Base-by-base conservation (phyloP, 2,797 vertebrate species). In the Silurus lanzhouensis region DNA sequence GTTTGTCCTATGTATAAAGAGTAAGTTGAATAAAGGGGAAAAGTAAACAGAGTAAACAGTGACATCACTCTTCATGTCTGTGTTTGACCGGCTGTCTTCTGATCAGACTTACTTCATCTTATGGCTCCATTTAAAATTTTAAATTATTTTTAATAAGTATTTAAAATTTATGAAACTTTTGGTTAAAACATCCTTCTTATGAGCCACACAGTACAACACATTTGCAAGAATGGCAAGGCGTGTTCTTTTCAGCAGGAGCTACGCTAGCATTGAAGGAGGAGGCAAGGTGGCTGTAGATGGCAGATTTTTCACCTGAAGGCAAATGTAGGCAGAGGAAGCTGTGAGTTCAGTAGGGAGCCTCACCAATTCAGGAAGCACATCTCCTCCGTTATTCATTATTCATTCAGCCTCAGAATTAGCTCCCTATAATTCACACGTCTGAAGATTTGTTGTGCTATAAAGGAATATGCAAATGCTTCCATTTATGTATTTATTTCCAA, bases 261-360 rank as follows among this genome's bases (percentile, higher is more conserved):
- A 60, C 61, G 60, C 25, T 25, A 46, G 19, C 9, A 7, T 44
- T 76, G 44, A 74, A 78, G 70, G 80, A 76, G 6, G 74, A 68
- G 48, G 44, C 38, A 31, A 38, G 78, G 17, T 44, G 86, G 70
- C 64, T 81, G 52, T 75, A 75, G 88, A 92, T 93, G 91, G 93
- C 94, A 94, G 93, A 93, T 93, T 93, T 93, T 94, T 94, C 85
- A 94, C 94, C 94, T 94, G 91, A 89, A 95, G 95, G 94, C 93
- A 94, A 91, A 93, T 88, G 87, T 89, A 88, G 85, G 89, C 90
- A 90, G 89, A 93, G 93, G 92, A 93, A 93, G 91, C 93, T 86
- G 75, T 87, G 89, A 90, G 92, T 94, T 94, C 91, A 93, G 92
- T 88, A 77, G 92, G 93, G 93, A 94, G 89, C 92, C 87, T 90